A percentile compares a stretch with the other conserved stretches of the same genome.
Evolutionary conservation across 2,113 vertebrate species (phyloP).

Genomic region (Silurus meridionalis): DNA sequence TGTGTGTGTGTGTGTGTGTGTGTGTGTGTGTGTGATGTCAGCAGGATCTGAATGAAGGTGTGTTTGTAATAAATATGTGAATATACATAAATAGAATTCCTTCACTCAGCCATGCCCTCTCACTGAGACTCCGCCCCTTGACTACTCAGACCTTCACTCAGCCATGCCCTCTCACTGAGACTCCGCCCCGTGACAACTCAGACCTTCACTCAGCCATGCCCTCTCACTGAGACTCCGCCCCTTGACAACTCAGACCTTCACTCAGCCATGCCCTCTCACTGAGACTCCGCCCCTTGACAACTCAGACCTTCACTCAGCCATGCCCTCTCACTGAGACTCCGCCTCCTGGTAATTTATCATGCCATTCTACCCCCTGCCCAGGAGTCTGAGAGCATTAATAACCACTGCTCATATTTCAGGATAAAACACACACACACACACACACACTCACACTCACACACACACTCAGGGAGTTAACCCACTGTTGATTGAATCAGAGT

Average conservation of each 20-base stretch:
- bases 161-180: too few species aligned
- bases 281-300: too few species aligned
- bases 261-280: too few species aligned
- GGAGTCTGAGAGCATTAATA: slow-evolving; percentile 1
- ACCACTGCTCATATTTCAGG: neutral
- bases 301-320: too few species aligned
- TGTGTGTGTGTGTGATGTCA: neutral
- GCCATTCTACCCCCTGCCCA: neutral
- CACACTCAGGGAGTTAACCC: neutral
- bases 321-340: too few species aligned
- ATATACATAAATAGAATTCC: neutral
- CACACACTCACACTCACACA: neutral
- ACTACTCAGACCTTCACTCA: too few species aligned
- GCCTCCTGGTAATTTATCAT: too few species aligned
- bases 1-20: too few species aligned
- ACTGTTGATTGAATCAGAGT: neutral
- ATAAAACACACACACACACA: neutral
- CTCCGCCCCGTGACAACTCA: too few species aligned
- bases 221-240: too few species aligned
- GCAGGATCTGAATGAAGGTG: neutral
- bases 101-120: neutral
- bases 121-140: neutral
- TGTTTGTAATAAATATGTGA: neutral
- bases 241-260: too few species aligned
- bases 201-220: too few species aligned